These are phyloP conservation scores for Apteryx mantelli DNA, from an alignment of 2,113 vertebrate genomes.

Conservation along the genomic window DNA sequence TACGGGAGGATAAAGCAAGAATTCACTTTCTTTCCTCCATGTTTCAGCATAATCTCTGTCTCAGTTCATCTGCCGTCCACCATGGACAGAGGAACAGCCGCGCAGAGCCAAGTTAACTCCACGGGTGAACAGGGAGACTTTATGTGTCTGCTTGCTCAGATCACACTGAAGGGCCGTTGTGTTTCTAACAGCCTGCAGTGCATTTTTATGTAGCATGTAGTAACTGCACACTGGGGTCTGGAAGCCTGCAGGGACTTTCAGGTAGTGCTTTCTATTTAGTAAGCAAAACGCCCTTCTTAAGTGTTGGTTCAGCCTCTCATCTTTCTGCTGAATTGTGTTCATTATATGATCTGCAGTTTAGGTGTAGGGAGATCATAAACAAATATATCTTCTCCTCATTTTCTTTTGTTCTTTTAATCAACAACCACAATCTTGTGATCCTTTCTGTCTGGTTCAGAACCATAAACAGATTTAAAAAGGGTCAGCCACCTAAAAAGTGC, in stretches of 20 bases:
- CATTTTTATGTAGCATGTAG: background rate
- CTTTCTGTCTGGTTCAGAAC: background rate
- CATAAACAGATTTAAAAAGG: background rate
- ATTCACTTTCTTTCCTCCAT: background rate
- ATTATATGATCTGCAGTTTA: background rate
- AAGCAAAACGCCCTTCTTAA: background rate
- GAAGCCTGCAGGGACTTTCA: background rate
- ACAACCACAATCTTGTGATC: background rate
- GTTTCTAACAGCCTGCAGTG: background rate
- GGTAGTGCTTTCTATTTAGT: background rate
- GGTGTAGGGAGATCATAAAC: background rate
- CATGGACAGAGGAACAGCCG: background rate
- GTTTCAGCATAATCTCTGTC: background rate
- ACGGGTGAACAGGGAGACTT: background rate
- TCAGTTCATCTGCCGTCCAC: background rate
- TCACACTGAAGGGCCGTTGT: background rate
- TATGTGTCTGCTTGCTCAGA: background rate
- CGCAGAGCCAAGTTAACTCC: background rate
- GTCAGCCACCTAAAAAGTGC: background rate
- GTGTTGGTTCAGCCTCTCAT: background rate
- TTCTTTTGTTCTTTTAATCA: background rate
- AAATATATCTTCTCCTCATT: background rate
- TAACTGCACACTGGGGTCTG: background rate
- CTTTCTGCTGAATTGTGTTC: background rate
- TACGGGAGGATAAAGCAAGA: conserved; percentile 57